A percentile compares a stretch with the other conserved stretches of the same genome.
These are phyloP conservation scores for Prorops nasuta DNA, from an alignment of 1,140 invertebrate species.

Conservation along the genomic window DNA sequence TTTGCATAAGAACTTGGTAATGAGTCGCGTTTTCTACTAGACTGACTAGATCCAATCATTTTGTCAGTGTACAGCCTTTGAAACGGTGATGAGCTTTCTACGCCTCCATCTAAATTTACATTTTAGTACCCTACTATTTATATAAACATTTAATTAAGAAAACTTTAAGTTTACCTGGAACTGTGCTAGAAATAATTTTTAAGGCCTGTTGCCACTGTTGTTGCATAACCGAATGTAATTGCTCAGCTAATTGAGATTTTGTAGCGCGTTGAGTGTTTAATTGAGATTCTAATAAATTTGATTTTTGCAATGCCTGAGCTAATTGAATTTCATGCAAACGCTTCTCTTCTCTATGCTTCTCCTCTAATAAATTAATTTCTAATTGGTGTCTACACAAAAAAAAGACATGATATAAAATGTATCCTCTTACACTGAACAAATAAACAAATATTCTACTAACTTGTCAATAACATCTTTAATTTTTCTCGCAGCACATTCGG, in stretches of 20 bases:
- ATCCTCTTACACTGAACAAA: no score
- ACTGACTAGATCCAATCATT: constrained; percentile 38
- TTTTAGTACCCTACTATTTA: no score
- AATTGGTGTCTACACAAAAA: constrained; percentile 63
- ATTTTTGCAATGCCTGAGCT: constrained; percentile 65
- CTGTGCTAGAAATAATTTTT: constrained; percentile 65
- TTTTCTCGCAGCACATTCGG: constrained; percentile 69
- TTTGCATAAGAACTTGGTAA: constrained; percentile 30
- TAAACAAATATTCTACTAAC: no score
- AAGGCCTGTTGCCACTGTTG: constrained; percentile 75
- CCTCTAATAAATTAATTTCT: constrained; percentile 72
- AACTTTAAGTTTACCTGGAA: no score
- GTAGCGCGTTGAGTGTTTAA: constrained; percentile 58
- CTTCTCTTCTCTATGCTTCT: constrained; percentile 75
- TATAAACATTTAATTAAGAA: constrained; percentile 8
- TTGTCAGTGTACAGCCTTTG: constrained; percentile 42
- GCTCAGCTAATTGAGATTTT: constrained; percentile 67
- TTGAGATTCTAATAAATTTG: constrained; percentile 62
- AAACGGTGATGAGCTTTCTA: constrained; percentile 35
- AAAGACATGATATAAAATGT: no score
- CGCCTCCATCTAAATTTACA: constrained; percentile 39
- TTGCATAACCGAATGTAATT: constrained; percentile 76
- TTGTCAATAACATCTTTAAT: constrained; percentile 72
- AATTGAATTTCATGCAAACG: constrained; percentile 67
- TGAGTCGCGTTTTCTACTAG: constrained; percentile 35